Evolutionary conservation across 2,113 vertebrate genomes (phyloP).

Genomic region (Cacatua alba): DNA sequence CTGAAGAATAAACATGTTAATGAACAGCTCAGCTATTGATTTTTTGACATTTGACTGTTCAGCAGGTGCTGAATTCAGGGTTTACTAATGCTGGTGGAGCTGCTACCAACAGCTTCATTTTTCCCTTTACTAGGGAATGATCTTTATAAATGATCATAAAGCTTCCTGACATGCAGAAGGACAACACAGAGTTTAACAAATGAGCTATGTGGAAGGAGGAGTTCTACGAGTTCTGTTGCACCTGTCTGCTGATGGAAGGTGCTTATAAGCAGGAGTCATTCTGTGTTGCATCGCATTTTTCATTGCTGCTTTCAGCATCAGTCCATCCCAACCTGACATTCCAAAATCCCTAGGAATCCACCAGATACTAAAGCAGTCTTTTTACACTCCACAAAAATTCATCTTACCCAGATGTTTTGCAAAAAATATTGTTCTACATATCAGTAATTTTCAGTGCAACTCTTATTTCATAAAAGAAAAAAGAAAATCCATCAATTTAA

Average conservation of each 20-base stretch:
- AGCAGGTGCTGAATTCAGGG: not conserved
- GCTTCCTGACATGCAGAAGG: not conserved
- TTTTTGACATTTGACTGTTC: constrained; percentile 25
- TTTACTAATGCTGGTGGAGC: not conserved
- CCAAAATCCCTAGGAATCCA: not conserved
- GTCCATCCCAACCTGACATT: not conserved
- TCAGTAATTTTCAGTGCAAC: not conserved
- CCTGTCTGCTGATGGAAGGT: not conserved
- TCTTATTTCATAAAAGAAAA: not conserved
- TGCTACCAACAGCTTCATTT: not conserved
- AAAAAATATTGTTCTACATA: not conserved
- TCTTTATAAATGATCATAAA: not conserved
- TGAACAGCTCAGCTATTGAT: not conserved
- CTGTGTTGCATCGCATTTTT: not conserved
- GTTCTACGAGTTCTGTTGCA: not conserved
- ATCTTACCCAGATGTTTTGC: not conserved
- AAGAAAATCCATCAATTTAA: not conserved
- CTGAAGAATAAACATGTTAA: constrained; percentile 1
- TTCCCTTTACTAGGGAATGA: not conserved
- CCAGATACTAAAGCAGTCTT: not conserved
- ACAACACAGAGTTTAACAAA: not conserved
- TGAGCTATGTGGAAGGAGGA: not conserved
- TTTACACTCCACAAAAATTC: not conserved
- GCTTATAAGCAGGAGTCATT: not conserved
- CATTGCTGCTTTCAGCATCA: not conserved